Base-by-base conservation (phyloP, 2,888 invertebrate species). In the Apocheima hispidaria region DNA sequence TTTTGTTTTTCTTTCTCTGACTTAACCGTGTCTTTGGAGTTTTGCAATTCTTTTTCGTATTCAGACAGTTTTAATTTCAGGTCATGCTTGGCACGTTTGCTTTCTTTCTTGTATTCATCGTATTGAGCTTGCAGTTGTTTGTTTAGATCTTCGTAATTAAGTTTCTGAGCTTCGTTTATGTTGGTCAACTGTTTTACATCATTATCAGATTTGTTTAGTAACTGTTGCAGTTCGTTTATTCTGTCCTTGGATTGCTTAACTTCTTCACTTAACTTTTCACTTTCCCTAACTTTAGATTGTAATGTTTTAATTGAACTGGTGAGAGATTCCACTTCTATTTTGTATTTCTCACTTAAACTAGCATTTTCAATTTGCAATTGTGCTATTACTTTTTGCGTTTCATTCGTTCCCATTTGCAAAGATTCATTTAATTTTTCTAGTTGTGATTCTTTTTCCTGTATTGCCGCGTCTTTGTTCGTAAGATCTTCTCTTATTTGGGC, bases 11-110 rank as follows among this genome's bases (percentile, higher is more conserved):
- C 83, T 60, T 83, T 79, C 77, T 93, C 92, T 38, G 72, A 65
- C 63, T 86, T 86, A 18, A 88, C 70, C 64, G 84, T 88, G 40
- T 86, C 86, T 77, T 86, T 92, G 46, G 88, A 84, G 59, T 85
- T 84, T 63, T 83, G 78, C 60, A 88, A 74, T 71, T 87, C 82
- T 69, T 87, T 89, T 63, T 93, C 89, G 58, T 87, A 86, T 18
- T 87, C 95, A 64, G 94, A 94, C 60, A 96, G 78, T 74, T 94
- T 94, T 20, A 87, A 80, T 70, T 92, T 85, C 1, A 95, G 78
- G 41, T 94, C 94, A 52, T 90, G 88, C 69, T 92, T 92, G 33
- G 93, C 87, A 55, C 85, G 86, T 76, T 94, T 94, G 61, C 82
- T 87, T 63, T 92, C 89, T 61, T 84, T 89, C 70, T 89, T 93